Percentiles rank a stretch among this genome's conserved stretches.
Evolutionary conservation across 1,140 invertebrate genomes (phyloP).

Genomic region (Zaprionus inermis): DNA sequence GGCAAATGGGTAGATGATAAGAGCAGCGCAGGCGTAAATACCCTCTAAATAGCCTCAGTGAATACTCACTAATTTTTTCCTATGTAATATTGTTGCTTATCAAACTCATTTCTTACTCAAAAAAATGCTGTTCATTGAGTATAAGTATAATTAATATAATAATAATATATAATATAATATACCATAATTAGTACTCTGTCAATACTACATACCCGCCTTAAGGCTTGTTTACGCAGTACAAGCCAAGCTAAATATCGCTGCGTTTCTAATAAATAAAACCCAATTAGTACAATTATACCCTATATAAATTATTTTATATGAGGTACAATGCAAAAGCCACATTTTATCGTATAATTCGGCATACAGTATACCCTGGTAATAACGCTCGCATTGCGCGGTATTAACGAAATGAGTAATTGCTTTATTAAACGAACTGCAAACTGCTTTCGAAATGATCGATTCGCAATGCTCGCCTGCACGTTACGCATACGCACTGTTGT

Average conservation of each 20-base stretch:
- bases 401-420: neutral
- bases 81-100: neutral
- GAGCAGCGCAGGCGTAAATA: neutral
- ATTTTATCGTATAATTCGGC: neutral
- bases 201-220: neutral
- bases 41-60: conserved; percentile 9
- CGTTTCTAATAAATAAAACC: neutral
- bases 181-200: neutral
- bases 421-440: conserved; percentile 27
- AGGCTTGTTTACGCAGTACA: neutral
- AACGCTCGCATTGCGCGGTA: neutral
- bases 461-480: too few relatives aligned
- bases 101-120: neutral
- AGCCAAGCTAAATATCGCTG: neutral
- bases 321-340: neutral
- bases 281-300: conserved; percentile 10
- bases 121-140: neutral
- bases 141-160: neutral
- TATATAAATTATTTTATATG: neutral
- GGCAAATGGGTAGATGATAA: conserved; percentile 45
- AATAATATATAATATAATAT: neutral
- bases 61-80: neutral
- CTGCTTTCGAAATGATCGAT: conserved; percentile 61
- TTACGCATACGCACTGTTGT: conserved; percentile 63
- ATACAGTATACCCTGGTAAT: neutral